These are phyloP conservation scores for Malacoctenus gilli DNA, from an alignment of 2,797 vertebrate genomes.

Conservation along the genomic window DNA sequence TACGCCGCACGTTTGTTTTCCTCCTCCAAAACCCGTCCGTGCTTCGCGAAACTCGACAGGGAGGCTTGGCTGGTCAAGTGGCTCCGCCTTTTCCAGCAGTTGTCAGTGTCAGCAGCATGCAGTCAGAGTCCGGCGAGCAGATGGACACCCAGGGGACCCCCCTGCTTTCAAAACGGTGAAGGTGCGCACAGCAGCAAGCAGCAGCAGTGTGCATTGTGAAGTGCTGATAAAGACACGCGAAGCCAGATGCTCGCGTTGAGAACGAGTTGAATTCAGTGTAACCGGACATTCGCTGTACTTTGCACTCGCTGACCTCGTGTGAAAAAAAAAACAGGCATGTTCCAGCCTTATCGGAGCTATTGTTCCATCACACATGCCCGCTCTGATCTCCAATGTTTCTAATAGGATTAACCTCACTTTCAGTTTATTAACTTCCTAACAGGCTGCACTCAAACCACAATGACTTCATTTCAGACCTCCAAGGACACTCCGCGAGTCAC, in stretches of 20 bases:
- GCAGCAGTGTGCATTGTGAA: slow-evolving; percentile 52
- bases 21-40: slow-evolving; percentile 20
- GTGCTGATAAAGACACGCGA: slow-evolving; percentile 54
- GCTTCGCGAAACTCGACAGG: slow-evolving; percentile 50
- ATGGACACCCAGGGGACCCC: slow-evolving; percentile 55
- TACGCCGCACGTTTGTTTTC: slow-evolving; percentile 46
- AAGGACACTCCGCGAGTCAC: background rate
- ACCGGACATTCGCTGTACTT: background rate
- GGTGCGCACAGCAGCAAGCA: slow-evolving; percentile 53
- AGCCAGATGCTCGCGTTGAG: slow-evolving; percentile 47
- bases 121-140: slow-evolving; percentile 66
- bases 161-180: slow-evolving; percentile 49
- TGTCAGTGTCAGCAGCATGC: slow-evolving; percentile 69
- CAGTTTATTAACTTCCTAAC: background rate
- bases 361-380: slow-evolving; percentile 34
- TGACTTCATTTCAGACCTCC: slow-evolving; percentile 3
- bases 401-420: slow-evolving; percentile 4
- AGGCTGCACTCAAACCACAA: slow-evolving; percentile 11
- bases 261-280: background rate
- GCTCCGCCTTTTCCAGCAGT: slow-evolving; percentile 56
- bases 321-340: background rate
- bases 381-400: slow-evolving; percentile 31
- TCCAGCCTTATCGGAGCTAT: slow-evolving; percentile 13
- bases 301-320: slow-evolving; percentile 33
- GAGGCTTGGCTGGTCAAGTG: slow-evolving; percentile 51